Evolutionary conservation across 1,140 invertebrate species (phyloP), one percentile per base, ranked within the genome.

Genomic region (Aphelinus atriplicis): DNA sequence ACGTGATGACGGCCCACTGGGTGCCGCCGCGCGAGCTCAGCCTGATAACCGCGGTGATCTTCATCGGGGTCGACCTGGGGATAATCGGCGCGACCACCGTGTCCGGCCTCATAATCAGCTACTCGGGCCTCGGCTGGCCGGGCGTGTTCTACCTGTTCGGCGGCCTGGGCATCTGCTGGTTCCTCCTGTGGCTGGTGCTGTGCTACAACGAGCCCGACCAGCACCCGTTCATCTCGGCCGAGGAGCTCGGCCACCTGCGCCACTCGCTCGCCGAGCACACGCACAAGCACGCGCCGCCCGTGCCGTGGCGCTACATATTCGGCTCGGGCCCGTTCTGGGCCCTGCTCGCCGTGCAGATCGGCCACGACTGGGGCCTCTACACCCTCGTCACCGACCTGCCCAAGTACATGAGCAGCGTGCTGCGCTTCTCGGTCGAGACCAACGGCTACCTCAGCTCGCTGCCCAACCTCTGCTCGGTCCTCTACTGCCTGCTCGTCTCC

Each of bases 341-440:
- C 0, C 84, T 95, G 42, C 88, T 95, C 0, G 89, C 90, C 63
- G 93, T 95, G 10, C 86, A 91, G 79, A 91, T 96, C 81, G 95
- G 95, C 26, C 95, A 97, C 87, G 96, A 97, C 86, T 98, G 96
- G 96, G 95, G 95, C 47, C 95, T 97, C 83, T 98, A 97, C 83
- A 97, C 95, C 2, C 93, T 97, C 90, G 92, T 98, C 0, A 97
- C 95, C 2, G 94, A 96, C 84, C 87, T 98, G 43, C 97, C 97
- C 1, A 95, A 95, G 90, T 98, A 97, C 86, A 95, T 98, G 92
- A 93, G 93, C 74, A 92, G 94, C 83, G 93, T 97, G 1, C 87
- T 98, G 3, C 92, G 94, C 81, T 97, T 95, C 84, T 92, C 95
- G 77, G 94, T 97, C 60, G 92, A 90, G 79, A 85, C 90, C 79